Percentiles rank a stretch among this genome's conserved stretches.
Evolutionary conservation across 92 coral and sea anemone genomes (phyloP).

Genomic region (Ricordea florida): DNA sequence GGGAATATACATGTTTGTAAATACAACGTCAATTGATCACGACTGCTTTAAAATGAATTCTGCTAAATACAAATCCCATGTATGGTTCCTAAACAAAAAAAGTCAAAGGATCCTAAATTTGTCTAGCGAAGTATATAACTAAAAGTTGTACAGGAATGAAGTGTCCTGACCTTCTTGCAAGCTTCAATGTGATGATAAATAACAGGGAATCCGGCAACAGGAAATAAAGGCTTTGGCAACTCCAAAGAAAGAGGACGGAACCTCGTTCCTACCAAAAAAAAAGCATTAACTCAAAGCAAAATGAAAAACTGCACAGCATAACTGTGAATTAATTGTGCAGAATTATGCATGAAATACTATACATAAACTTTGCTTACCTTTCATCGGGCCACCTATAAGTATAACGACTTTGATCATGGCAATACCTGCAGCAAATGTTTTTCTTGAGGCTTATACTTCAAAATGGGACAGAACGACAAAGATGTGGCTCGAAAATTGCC

Average conservation of each 20-base stretch:
- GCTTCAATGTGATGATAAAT: conserved; percentile 98
- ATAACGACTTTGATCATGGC: conserved; percentile 87
- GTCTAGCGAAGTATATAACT: too few species aligned
- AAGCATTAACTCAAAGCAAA: background rate
- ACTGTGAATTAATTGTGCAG: background rate
- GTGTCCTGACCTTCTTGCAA: conserved; percentile 94
- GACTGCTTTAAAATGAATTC: too few species aligned
- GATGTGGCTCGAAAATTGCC: background rate
- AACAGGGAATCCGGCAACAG: conserved; percentile 94
- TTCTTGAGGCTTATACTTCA: background rate
- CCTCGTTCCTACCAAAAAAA: conserved; percentile 74
- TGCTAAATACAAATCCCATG: too few species aligned
- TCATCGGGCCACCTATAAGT: conserved; percentile 97
- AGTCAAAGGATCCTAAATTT: too few species aligned
- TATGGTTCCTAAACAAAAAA: too few species aligned
- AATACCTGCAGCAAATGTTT: background rate
- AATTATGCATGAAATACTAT: too few species aligned
- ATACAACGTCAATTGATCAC: too few species aligned
- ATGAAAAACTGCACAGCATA: background rate
- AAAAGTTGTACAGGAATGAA: too few species aligned
- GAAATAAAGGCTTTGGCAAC: conserved; percentile 93
- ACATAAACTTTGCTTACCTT: conserved; percentile 65
- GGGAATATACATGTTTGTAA: too few species aligned
- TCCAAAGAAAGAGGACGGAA: conserved; percentile 98
- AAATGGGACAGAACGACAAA: background rate